Base-by-base conservation (phyloP, 2,797 vertebrate species). In the Lepus townsendii region DNA sequence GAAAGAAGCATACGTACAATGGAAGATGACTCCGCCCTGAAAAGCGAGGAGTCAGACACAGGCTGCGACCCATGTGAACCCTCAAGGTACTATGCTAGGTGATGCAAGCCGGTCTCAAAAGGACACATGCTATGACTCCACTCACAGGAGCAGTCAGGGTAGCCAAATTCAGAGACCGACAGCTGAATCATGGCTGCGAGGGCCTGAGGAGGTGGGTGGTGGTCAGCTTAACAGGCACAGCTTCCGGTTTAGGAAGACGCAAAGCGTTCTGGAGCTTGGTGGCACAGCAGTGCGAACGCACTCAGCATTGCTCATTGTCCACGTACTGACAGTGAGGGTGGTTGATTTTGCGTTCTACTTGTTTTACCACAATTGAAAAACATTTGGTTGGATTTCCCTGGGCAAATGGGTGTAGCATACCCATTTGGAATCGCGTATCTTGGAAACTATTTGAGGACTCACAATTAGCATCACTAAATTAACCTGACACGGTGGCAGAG, bases 341-440 rank as follows among this genome's bases (percentile, higher is more conserved):
- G 19, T 69, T 12, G 3, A 27, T 68, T 84, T 85, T 57, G 54
- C 32, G 16, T 71, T 50, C 11, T 50, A 26, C 78, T 24, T 73
- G 83, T 92, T 91, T 91, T 62, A 73, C 24, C 26, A 26, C 27
- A 50, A 35, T 66, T 77, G 52, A 83, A 83, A 91, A 35, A 32
- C 7, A 38, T 62, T 20, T 91, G 68, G 65, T 32, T 93, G 77
- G 26, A 52, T 72, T 69, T 19, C 72, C 60, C 63, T 57, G 20
- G n/a, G 71, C 47, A 65, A 38, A 69, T 2, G 20, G 47, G 9
- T 26, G 20, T 2, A 10, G 66, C n/a, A 63, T 17, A 60, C 35
- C 35, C 35, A 35, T 35, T 35, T 35, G 57, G 93, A 27, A 79
- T 22, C 71, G 72, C 50, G 72, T 30, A 12, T 65, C 79, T 91